Conservation (phyloP, 2,113 vertebrate genomes). For the Galeopterus variegatus region DNA sequence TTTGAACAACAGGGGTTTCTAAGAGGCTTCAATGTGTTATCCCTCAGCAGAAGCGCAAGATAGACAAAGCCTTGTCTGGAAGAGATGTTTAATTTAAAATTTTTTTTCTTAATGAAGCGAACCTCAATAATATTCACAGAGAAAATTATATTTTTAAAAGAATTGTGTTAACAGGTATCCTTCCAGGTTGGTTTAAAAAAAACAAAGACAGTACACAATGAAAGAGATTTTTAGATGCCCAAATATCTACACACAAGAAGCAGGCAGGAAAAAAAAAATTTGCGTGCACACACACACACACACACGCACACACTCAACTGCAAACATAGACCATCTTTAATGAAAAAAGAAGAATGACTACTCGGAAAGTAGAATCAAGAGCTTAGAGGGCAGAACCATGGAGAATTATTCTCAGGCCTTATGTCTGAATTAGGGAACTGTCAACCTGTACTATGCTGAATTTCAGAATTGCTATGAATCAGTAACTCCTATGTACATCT, state of each 20-base stretch:
- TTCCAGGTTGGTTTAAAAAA: background rate
- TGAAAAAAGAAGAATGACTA: background rate
- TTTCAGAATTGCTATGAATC: slow-evolving; percentile 25
- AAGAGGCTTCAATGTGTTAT: background rate
- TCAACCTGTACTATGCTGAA: background rate
- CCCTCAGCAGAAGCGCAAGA: background rate
- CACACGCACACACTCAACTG: background rate
- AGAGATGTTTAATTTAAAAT: background rate
- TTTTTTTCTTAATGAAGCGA: background rate
- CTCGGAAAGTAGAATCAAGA: background rate
- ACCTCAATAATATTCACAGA: background rate
- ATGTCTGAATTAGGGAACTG: background rate
- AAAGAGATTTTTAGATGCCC: background rate
- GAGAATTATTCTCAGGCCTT: background rate
- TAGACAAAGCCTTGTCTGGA: background rate
- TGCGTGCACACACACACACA: too few relatives aligned
- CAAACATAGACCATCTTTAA: background rate
- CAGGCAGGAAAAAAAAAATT: background rate
- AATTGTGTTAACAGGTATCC: background rate
- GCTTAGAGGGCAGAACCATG: background rate
- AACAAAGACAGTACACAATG: background rate
- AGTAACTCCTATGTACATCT: background rate
- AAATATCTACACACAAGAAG: background rate
- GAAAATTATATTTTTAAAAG: background rate
- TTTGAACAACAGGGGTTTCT: background rate